Percentiles rank a stretch among this genome's conserved stretches.
Conservation (phyloP, 2,888 invertebrate species). For the Physocephala rufipes region DNA sequence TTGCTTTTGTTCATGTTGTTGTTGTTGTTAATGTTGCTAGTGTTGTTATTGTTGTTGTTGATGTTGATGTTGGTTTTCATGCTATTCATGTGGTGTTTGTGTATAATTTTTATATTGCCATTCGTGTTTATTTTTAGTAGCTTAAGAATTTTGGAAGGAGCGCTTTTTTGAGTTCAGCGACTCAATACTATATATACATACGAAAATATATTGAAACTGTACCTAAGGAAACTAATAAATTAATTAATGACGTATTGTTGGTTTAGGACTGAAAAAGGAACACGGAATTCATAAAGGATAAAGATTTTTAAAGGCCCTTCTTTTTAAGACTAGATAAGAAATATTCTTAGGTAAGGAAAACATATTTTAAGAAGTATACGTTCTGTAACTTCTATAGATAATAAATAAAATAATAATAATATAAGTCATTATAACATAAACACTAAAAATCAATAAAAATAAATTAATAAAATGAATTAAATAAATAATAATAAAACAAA, state of each 20-base stretch:
- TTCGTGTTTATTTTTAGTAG: conserved; percentile 19
- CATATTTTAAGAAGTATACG: too few species aligned
- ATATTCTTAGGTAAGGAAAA: too few species aligned
- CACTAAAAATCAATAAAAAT: too few species aligned
- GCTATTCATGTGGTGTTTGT: background rate
- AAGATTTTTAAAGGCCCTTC: too few species aligned
- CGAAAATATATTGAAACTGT: conserved; percentile 20
- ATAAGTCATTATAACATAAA: too few species aligned
- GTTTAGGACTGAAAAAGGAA: too few species aligned
- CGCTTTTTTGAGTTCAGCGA: background rate
- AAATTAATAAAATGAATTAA: too few species aligned
- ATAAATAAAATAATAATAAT: too few species aligned
- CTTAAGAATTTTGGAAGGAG: conserved; percentile 24
- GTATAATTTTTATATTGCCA: conserved; percentile 12
- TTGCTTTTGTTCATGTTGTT: background rate
- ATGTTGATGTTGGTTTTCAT: background rate
- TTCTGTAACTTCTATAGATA: too few species aligned
- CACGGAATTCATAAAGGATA: too few species aligned
- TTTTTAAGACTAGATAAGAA: too few species aligned
- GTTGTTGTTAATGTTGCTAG: background rate
- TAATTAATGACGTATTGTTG: background rate
- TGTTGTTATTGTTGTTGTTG: conserved; percentile 10
- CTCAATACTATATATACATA: background rate
- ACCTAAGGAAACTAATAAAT: conserved; percentile 12
- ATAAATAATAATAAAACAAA: too few species aligned